These are phyloP conservation scores for Barnardius zonarius DNA, from an alignment of 2,113 vertebrate genomes.

Conservation along the genomic window DNA sequence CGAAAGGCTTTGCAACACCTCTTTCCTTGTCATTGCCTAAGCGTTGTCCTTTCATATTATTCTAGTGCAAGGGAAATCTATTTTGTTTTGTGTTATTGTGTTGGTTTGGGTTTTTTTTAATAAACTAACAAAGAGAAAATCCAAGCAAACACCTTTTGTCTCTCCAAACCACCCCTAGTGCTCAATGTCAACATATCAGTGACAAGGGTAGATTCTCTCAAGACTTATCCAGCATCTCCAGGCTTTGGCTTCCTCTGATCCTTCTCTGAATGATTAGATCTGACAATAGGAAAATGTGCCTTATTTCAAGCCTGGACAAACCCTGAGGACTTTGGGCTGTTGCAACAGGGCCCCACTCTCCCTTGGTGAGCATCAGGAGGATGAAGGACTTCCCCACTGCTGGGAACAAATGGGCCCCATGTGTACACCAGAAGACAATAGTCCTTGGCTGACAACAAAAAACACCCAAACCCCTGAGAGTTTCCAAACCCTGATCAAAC, in stretches of 20 bases:
- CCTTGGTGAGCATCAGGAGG: not conserved
- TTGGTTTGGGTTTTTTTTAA: not conserved
- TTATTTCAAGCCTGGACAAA: not conserved
- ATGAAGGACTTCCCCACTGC: not conserved
- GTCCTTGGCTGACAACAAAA: not conserved
- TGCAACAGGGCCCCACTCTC: not conserved
- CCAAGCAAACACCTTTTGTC: not conserved
- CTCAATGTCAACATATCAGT: not conserved
- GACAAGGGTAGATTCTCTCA: not conserved
- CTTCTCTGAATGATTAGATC: not conserved
- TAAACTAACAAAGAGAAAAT: not conserved
- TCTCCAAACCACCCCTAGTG: not conserved
- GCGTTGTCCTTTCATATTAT: not conserved
- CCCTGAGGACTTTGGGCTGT: not conserved
- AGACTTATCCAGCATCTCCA: not conserved
- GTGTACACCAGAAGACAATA: not conserved
- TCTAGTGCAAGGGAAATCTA: not conserved
- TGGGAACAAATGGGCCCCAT: not conserved
- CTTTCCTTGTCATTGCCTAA: not conserved
- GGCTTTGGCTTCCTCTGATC: not conserved
- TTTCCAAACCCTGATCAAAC: not conserved
- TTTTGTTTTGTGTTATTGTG: not conserved
- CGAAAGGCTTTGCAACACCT: not conserved
- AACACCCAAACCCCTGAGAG: not conserved
- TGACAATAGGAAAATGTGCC: not conserved